phyloP scores from a whole-genome alignment of 2,797 vertebrate species.

The Pygocentrus nattereri region DNA sequence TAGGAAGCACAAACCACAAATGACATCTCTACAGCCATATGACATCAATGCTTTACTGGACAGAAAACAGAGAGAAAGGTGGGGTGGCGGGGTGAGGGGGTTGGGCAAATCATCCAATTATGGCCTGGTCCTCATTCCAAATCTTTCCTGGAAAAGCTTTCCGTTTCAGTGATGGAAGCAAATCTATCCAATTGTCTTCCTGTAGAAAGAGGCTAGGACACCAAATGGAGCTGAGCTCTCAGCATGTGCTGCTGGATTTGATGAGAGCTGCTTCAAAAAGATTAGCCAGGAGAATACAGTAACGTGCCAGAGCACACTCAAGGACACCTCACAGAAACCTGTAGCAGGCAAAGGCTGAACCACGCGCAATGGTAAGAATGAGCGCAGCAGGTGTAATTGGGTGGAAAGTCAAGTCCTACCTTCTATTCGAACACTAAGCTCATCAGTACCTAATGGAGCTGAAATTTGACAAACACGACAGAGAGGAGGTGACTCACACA shows the following conservation, averaged over 20 bases:
- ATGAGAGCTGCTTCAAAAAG: constrained; percentile 40
- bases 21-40: not conserved
- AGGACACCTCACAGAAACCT: constrained; percentile 28
- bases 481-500: not conserved
- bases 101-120: constrained; percentile 2
- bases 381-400: constrained; percentile 1
- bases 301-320: not conserved
- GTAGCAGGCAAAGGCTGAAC: constrained; percentile 8
- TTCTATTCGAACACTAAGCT: not conserved
- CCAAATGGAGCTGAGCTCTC: not conserved
- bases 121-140: constrained; percentile 1
- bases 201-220: not conserved
- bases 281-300: constrained; percentile 37
- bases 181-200: constrained; percentile 50
- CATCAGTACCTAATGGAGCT: constrained; percentile 20
- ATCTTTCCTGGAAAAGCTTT: constrained; percentile 36
- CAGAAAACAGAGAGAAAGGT: not conserved
- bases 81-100: constrained; percentile 18
- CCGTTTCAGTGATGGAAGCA: constrained; percentile 54
- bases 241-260: constrained; percentile 36
- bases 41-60: not conserved
- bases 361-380: not conserved
- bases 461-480: constrained; percentile 13
- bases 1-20: not conserved
- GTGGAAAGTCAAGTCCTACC: not conserved